phyloP scores from a whole-genome alignment of 2,888 invertebrate genomes.

The Pseudococcus viburni region DNA sequence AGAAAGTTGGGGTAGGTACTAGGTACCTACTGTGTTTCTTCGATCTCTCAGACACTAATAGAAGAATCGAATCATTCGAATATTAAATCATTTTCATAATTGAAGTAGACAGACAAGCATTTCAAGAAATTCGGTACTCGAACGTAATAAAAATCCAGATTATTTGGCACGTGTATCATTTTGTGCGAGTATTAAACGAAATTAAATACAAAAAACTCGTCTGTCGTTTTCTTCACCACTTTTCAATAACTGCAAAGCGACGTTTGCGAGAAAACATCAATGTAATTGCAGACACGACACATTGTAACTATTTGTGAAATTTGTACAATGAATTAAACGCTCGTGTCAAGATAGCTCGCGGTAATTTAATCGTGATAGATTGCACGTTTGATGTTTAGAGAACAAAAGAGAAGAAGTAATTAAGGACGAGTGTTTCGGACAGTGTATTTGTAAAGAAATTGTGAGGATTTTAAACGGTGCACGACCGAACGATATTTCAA shows the following conservation, averaged over 20 bases:
- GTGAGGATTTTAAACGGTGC: constrained; percentile 13
- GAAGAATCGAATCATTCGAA: background rate
- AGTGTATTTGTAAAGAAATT: constrained; percentile 13
- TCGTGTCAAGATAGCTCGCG: background rate
- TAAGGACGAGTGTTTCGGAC: constrained; percentile 13
- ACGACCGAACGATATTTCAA: background rate
- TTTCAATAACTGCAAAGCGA: background rate
- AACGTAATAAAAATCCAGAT: background rate
- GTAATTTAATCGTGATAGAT: constrained; percentile 21
- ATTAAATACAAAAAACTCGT: background rate
- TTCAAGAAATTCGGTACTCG: background rate
- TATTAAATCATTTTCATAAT: too few species aligned
- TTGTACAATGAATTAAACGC: background rate
- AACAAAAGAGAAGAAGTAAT: background rate
- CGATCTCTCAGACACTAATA: background rate
- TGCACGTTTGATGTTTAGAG: background rate
- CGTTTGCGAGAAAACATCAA: background rate
- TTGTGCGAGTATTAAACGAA: background rate
- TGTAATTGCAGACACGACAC: constrained; percentile 6
- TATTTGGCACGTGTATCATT: background rate
- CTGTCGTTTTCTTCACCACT: background rate
- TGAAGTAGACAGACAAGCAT: too few species aligned
- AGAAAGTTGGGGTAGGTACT: too few species aligned
- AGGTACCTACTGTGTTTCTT: too few species aligned
- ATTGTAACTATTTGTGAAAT: background rate